phyloP scores from a whole-genome alignment of 2,888 invertebrate species.

The Drepana falcataria region DNA sequence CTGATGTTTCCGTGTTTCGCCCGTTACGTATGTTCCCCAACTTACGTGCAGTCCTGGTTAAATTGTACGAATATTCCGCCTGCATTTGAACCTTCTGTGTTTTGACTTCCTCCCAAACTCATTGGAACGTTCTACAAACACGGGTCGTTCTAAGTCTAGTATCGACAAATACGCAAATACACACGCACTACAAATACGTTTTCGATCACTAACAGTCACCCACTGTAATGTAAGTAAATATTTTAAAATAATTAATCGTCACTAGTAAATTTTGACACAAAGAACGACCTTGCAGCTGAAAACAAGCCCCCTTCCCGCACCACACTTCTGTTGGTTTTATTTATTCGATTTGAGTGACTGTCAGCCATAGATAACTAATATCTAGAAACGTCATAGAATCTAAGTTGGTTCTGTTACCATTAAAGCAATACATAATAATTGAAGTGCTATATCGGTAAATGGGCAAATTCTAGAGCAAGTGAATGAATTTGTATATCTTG shows the following conservation, averaged over 20 bases:
- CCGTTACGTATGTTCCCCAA: slow-evolving; percentile 28
- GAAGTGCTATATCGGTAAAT: no score
- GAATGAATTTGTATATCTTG: no score
- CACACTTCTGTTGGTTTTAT: background rate
- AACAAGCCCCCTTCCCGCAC: slow-evolving; percentile 72
- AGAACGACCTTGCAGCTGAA: slow-evolving; percentile 81
- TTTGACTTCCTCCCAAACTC: slow-evolving; percentile 88
- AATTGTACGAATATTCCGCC: slow-evolving; percentile 96
- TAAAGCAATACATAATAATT: no score
- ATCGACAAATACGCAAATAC: slow-evolving; percentile 46
- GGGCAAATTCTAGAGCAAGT: no score
- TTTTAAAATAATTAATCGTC: slow-evolving; percentile 62
- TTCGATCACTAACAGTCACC: slow-evolving; percentile 59
- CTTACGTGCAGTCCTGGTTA: slow-evolving; percentile 99
- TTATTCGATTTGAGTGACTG: background rate
- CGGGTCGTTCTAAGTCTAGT: slow-evolving; percentile 50
- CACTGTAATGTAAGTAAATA: slow-evolving; percentile 48
- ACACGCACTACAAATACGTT: slow-evolving; percentile 52
- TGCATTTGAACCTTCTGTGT: slow-evolving; percentile 86
- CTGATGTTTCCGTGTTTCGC: slow-evolving; percentile 2
- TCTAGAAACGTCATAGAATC: no score
- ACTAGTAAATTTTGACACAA: slow-evolving; percentile 79
- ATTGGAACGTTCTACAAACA: slow-evolving; percentile 82
- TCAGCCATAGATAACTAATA: no score
- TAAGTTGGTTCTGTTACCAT: no score